These are phyloP conservation scores for Cryptophagus acutangulus DNA, from an alignment of 2,888 invertebrate species.

Conservation along the genomic window DNA sequence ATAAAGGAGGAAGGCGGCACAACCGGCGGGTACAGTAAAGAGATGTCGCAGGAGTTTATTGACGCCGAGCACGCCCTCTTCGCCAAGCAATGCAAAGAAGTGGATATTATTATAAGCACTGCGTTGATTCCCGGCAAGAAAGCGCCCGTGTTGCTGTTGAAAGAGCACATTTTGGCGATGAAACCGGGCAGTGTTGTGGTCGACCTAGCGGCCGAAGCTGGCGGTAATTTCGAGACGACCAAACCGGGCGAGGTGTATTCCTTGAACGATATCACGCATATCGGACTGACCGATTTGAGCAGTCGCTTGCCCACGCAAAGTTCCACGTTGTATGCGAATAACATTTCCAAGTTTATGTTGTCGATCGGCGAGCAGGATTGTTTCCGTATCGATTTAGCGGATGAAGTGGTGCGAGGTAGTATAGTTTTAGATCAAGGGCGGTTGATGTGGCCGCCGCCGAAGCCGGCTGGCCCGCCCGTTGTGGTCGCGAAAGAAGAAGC, in stretches of 20 bases:
- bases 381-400: constrained; percentile 73
- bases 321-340: constrained; percentile 84
- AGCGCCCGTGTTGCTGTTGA: constrained; percentile 74
- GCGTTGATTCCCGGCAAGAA: constrained; percentile 84
- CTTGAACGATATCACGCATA: constrained; percentile 76
- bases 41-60: constrained; percentile 81
- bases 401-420: constrained; percentile 82
- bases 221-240: constrained; percentile 81
- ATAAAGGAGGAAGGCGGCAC: constrained; percentile 69
- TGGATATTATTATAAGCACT: constrained; percentile 84
- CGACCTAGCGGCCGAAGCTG: constrained; percentile 83
- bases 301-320: constrained; percentile 81
- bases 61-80: constrained; percentile 81
- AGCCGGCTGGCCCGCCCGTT: constrained; percentile 52
- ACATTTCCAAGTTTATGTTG: constrained; percentile 79
- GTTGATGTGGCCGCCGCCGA: constrained; percentile 76
- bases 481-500: constrained; percentile 46
- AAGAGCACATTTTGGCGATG: constrained; percentile 75
- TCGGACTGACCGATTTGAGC: constrained; percentile 81
- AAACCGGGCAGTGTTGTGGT: constrained; percentile 86
- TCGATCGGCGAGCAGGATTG: constrained; percentile 75
- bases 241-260: constrained; percentile 69
- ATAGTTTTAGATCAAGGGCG: constrained; percentile 72
- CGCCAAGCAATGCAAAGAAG: constrained; percentile 78
- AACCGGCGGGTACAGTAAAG: constrained; percentile 76